Percentiles rank a stretch among this genome's conserved stretches.
Evolutionary conservation across 2,797 vertebrate species (phyloP).

Genomic region (Falco cherrug): DNA sequence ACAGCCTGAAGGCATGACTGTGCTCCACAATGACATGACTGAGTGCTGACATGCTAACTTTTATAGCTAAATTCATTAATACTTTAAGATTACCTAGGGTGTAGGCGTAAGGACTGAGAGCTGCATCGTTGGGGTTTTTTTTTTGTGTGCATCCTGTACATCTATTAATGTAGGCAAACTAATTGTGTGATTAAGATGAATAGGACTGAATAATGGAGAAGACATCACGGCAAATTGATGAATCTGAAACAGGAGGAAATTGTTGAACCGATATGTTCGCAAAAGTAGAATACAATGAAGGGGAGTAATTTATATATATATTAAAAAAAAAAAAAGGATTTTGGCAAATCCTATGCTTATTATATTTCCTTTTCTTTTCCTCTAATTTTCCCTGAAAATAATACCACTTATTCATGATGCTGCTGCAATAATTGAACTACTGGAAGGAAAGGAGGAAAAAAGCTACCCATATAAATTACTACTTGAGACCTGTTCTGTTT

Average conservation of each 20-base stretch:
- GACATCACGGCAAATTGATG: background rate
- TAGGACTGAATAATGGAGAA: background rate
- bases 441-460: background rate
- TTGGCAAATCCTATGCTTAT: background rate
- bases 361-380: background rate
- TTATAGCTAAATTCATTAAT: background rate
- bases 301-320: background rate
- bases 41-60: background rate
- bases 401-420: background rate
- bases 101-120: background rate
- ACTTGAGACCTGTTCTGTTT: background rate
- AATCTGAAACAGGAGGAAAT: background rate
- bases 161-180: background rate
- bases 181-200: background rate
- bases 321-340: background rate
- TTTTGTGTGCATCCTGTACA: background rate
- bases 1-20: background rate
- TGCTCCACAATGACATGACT: background rate
- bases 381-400: conserved; percentile 11
- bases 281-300: background rate
- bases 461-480: background rate
- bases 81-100: background rate
- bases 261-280: background rate
- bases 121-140: background rate
- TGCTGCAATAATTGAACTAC: conserved; percentile 11